These are phyloP conservation scores for Catalaphyllia jardinei DNA, from an alignment of 64 coral and sea anemone genomes.

Conservation along the genomic window DNA sequence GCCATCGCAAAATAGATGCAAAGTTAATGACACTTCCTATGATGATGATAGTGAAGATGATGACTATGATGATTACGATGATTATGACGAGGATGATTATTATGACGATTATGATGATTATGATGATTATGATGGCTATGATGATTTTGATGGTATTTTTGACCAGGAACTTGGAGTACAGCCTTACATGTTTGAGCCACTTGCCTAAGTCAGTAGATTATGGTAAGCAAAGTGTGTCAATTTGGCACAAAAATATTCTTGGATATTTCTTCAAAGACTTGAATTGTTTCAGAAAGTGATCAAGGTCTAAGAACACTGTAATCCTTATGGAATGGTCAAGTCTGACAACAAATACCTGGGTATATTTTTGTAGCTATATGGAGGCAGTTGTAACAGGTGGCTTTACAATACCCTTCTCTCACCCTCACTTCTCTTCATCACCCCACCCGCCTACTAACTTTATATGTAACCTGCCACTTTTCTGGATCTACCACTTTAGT, in stretches of 20 bases:
- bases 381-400: no score
- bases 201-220: background rate
- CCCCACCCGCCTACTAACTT: no score
- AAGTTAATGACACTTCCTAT: background rate
- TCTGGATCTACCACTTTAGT: no score
- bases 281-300: no score
- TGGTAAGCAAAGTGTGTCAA: background rate
- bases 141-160: conserved; percentile 7
- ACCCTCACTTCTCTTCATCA: no score
- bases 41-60: conserved; percentile 31
- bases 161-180: conserved; percentile 12
- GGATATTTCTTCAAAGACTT: no score
- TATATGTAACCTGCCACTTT: no score
- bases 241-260: background rate
- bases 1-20: background rate
- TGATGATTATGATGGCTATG: conserved; percentile 3
- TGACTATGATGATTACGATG: conserved; percentile 29
- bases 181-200: conserved; percentile 33
- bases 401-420: no score
- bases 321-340: no score
- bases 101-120: conserved; percentile 33
- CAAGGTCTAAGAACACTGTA: no score
- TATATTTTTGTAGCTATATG: no score
- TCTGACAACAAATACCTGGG: no score
- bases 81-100: conserved; percentile 21